Conservation (phyloP, 35 echinoderm and acorn worm species). For the Strongylocentrotus purpuratus region DNA sequence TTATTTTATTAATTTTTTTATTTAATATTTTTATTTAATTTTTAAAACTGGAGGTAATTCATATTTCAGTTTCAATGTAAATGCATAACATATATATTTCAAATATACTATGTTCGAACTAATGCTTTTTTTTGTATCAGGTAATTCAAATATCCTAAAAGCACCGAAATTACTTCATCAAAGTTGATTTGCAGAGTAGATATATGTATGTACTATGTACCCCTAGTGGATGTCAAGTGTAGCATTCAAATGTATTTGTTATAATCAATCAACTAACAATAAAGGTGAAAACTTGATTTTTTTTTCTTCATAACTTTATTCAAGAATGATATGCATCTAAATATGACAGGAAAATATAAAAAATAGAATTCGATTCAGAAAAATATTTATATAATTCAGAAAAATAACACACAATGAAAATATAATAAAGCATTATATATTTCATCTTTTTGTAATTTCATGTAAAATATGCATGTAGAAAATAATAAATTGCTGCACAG, state of each 20-base stretch:
- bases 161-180: no score
- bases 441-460: not conserved
- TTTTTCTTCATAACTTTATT: not conserved
- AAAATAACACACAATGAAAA: not conserved
- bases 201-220: not conserved
- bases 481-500: not conserved
- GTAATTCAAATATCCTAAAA: not conserved
- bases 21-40: no score
- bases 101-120: no score
- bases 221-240: not conserved
- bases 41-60: no score
- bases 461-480: not conserved
- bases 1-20: no score
- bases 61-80: no score
- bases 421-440: not conserved
- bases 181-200: no score
- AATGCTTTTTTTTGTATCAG: not conserved
- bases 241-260: not conserved
- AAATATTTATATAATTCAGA: not conserved
- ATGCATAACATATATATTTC: no score
- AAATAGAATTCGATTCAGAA: not conserved
- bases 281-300: not conserved
- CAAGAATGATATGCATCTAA: not conserved
- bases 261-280: not conserved
- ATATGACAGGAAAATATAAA: not conserved